Conservation (phyloP, 1,140 invertebrate genomes). For the Drosophila malerkotliana region DNA sequence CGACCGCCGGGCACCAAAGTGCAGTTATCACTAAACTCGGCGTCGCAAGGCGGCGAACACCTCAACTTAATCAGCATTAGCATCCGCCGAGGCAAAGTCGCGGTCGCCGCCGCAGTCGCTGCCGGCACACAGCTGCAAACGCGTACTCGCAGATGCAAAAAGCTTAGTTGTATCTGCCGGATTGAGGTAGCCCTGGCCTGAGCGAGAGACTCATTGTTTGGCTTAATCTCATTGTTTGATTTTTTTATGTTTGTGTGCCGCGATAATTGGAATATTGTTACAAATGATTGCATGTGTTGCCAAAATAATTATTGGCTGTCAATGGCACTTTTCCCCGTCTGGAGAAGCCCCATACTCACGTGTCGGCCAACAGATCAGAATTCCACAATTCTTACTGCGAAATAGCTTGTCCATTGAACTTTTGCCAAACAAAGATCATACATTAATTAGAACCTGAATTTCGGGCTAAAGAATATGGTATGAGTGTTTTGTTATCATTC, state of each 20-base stretch:
- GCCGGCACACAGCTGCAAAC: conserved; percentile 8
- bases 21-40: conserved; percentile 66
- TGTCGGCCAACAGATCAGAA: conserved; percentile 21
- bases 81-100: conserved; percentile 13
- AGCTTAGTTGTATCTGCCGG: conserved; percentile 24
- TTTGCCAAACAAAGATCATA: conserved; percentile 18
- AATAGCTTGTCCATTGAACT: conserved; percentile 40
- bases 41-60: conserved; percentile 39
- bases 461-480: conserved; percentile 17
- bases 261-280: conserved; percentile 55
- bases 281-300: conserved; percentile 56
- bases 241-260: conserved; percentile 14
- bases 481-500: conserved; percentile 7
- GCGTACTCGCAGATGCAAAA: conserved; percentile 12
- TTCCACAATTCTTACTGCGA: conserved; percentile 3
- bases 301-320: conserved; percentile 60
- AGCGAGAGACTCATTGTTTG: conserved; percentile 15
- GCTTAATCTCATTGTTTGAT: conserved; percentile 34
- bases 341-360: conserved; percentile 15
- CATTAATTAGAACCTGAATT: conserved; percentile 24
- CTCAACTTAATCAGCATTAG: conserved; percentile 58
- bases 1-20: conserved; percentile 52
- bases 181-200: conserved; percentile 33
- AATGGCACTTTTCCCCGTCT: conserved; percentile 4
- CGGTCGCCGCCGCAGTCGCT: conserved; percentile 5